phyloP scores from a whole-genome alignment of 2,888 invertebrate genomes.

The Hypomecis punctinalis region DNA sequence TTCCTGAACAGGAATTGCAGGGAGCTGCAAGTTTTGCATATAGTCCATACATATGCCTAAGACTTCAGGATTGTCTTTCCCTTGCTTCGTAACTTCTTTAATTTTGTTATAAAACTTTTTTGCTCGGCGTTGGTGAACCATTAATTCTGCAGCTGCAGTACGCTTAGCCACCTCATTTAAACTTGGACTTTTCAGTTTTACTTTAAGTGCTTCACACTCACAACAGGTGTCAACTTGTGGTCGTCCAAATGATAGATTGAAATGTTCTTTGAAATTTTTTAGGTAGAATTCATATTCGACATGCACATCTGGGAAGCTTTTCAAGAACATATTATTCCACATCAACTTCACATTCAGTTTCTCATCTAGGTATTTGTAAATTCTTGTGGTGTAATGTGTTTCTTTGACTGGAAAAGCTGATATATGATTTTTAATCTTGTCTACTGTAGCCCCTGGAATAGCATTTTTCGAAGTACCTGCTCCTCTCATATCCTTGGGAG shows the following conservation, averaged over 20 bases:
- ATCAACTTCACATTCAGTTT: no score
- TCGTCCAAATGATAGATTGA: constrained; percentile 28
- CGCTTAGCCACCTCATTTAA: constrained; percentile 24
- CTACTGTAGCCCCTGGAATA: no score
- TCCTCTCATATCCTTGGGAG: no score
- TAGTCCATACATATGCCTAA: constrained; percentile 21
- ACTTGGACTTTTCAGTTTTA: constrained; percentile 15
- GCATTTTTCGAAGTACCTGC: no score
- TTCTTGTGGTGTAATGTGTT: no score
- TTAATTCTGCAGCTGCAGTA: constrained; percentile 22
- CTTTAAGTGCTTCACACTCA: constrained; percentile 25
- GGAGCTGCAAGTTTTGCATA: constrained; percentile 29
- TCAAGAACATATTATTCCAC: no score
- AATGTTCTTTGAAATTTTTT: constrained; percentile 23
- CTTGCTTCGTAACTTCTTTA: constrained; percentile 6
- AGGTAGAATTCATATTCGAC: constrained; percentile 12
- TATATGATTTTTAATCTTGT: no score
- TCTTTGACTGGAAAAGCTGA: no score
- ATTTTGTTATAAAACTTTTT: constrained; percentile 32
- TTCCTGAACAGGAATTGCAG: constrained; percentile 28
- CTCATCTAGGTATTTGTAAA: no score
- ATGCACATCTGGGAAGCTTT: not conserved
- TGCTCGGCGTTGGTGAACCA: constrained; percentile 28
- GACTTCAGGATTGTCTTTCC: constrained; percentile 14
- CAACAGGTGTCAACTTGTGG: constrained; percentile 33